phyloP scores from a whole-genome alignment of 2,888 invertebrate genomes.

The Vannuccia rotundouncinata region DNA sequence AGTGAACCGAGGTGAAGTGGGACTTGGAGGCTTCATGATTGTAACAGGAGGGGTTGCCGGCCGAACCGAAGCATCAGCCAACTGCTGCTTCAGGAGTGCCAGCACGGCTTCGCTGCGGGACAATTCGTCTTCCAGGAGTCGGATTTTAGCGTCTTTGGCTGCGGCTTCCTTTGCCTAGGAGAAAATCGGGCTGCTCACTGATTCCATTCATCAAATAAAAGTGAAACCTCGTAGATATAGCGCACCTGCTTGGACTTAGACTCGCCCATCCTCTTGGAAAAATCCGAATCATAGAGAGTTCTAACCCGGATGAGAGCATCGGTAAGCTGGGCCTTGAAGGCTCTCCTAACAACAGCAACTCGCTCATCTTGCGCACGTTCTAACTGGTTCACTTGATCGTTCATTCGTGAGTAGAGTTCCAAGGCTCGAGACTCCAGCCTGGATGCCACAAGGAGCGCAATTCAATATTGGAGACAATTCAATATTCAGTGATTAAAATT shows the following conservation, averaged over 20 bases:
- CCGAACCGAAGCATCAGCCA: slow-evolving; percentile 40
- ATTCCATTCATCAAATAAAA: background rate
- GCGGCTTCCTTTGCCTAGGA: background rate
- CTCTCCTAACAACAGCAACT: slow-evolving; percentile 49
- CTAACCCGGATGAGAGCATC: slow-evolving; percentile 46
- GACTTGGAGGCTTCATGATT: background rate
- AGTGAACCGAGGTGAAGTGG: background rate
- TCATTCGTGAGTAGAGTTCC: slow-evolving; percentile 48
- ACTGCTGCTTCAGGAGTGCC: slow-evolving; percentile 49
- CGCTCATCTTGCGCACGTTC: slow-evolving; percentile 52
- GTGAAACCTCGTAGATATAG: background rate
- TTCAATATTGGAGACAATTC: too few species aligned
- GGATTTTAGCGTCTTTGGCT: background rate
- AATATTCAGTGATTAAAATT: too few species aligned
- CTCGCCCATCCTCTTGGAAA: background rate
- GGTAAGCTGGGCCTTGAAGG: slow-evolving; percentile 51
- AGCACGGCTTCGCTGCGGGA: slow-evolving; percentile 50
- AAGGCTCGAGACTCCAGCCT: slow-evolving; percentile 19
- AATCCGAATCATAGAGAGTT: background rate
- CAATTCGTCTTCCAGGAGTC: slow-evolving; percentile 47
- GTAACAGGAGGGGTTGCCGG: background rate
- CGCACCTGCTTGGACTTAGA: background rate
- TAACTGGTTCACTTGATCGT: slow-evolving; percentile 50
- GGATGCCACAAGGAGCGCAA: too few species aligned
- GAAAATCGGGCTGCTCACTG: background rate